phyloP scores from a whole-genome alignment of 2,113 vertebrate genomes.

The Mungos mungo region DNA sequence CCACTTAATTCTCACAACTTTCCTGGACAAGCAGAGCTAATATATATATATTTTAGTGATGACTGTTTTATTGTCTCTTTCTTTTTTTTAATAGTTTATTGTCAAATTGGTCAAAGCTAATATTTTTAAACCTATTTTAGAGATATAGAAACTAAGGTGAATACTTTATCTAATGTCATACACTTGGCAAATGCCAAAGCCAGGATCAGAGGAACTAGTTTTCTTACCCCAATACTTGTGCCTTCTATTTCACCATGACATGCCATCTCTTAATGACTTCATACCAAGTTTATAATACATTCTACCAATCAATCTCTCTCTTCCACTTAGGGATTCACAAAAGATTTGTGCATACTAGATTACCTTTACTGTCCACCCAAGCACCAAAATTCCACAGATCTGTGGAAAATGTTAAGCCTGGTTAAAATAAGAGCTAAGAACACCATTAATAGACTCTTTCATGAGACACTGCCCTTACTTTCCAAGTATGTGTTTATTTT shows the following conservation, averaged over 20 bases:
- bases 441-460: not conserved
- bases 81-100: too few species aligned
- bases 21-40: not conserved
- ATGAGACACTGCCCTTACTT: slow-evolving; percentile 17
- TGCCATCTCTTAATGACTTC: not conserved
- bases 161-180: not conserved
- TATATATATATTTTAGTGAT: not conserved
- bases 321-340: not conserved
- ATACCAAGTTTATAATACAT: not conserved
- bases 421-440: slow-evolving; percentile 49
- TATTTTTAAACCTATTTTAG: not conserved
- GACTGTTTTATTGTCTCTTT: too few species aligned
- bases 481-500: slow-evolving; percentile 56
- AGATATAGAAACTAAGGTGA: slow-evolving; percentile 24
- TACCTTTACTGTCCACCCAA: not conserved
- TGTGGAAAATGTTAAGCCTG: not conserved
- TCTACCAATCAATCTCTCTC: not conserved
- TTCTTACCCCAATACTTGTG: not conserved
- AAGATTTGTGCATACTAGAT: not conserved
- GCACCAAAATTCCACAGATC: not conserved
- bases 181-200: not conserved
- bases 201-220: not conserved
- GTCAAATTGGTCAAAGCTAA: not conserved
- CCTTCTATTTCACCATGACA: not conserved
- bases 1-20: not conserved